Conservation (phyloP, 2,888 invertebrate species). For the Tinea trinotella region DNA sequence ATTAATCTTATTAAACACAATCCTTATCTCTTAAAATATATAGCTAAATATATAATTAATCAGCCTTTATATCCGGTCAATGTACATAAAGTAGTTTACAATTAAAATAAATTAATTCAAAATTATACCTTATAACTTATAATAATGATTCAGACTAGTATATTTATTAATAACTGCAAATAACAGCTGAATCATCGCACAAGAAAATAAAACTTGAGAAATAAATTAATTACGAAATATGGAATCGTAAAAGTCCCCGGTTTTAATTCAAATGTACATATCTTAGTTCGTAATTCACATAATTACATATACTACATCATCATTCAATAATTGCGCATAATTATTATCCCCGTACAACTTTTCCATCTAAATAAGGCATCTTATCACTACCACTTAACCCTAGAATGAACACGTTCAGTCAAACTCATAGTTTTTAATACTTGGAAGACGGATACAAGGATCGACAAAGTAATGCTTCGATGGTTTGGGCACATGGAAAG, state of each 20-base stretch:
- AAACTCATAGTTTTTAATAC: no score
- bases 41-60: no score
- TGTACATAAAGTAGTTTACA: constrained; percentile 11
- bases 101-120: background rate
- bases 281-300: constrained; percentile 1
- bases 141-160: constrained; percentile 1
- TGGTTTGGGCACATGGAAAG: no score
- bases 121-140: constrained; percentile 19
- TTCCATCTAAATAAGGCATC: constrained; percentile 43
- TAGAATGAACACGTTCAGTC: no score
- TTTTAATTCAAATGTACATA: constrained; percentile 9
- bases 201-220: background rate
- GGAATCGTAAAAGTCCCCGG: background rate
- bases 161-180: background rate
- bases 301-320: constrained; percentile 13
- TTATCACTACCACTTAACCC: constrained; percentile 49
- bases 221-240: background rate
- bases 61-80: background rate
- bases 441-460: no score
- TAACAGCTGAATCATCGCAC: background rate
- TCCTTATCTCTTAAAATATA: no score
- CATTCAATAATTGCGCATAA: constrained; percentile 31
- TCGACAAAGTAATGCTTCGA: no score
- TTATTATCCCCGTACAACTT: constrained; percentile 27
- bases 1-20: no score